A percentile compares a stretch with the other conserved stretches of the same genome.
These are phyloP conservation scores for Hormaphis cornu DNA, from an alignment of 1,140 invertebrate genomes.

Conservation along the genomic window DNA sequence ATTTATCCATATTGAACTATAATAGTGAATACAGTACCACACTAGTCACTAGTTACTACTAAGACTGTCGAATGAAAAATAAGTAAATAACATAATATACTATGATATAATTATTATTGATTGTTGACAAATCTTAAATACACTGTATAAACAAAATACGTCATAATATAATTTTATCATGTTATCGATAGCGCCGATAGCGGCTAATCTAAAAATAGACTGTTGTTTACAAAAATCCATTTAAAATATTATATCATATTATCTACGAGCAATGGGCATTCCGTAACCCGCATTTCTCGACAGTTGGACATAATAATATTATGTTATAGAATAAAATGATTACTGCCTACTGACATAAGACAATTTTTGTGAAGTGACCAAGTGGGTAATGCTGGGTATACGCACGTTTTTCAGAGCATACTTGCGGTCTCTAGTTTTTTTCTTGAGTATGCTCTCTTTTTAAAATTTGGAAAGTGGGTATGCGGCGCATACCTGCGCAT, in stretches of 20 bases:
- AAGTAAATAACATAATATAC: neutral
- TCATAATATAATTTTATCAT: neutral
- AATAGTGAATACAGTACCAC: no score
- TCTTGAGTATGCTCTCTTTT: neutral
- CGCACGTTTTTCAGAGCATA: no score
- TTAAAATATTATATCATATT: neutral
- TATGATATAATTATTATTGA: neutral
- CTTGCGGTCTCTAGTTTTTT: neutral
- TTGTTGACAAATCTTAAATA: neutral
- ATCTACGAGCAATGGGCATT: neutral
- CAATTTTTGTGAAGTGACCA: neutral
- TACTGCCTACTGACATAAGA: neutral
- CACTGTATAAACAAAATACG: neutral
- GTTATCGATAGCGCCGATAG: neutral
- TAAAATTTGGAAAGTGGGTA: neutral
- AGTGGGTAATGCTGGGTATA: neutral
- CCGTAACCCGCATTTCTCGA: neutral
- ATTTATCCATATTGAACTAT: no score
- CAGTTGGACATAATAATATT: neutral
- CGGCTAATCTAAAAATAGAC: neutral
- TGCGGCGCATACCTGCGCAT: no score
- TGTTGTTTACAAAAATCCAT: neutral
- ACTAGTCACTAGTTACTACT: no score
- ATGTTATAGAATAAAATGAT: neutral
- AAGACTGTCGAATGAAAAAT: neutral